phyloP scores from a whole-genome alignment of 2,888 invertebrate species.

The Andricus curvator region DNA sequence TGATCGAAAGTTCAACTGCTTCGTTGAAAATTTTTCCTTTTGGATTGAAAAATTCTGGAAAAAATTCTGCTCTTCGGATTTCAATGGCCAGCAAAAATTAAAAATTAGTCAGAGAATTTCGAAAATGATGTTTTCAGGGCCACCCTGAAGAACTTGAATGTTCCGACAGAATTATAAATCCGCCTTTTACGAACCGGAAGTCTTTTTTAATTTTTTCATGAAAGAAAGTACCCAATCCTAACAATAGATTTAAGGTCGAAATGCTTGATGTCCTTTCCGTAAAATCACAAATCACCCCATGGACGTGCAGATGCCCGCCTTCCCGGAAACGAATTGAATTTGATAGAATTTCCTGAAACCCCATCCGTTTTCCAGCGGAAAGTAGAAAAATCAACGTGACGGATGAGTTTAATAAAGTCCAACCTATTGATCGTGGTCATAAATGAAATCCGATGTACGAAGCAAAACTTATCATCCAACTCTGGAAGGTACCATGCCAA shows the following conservation, averaged over 20 bases:
- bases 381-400: slow-evolving; percentile 29
- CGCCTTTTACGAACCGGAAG: not conserved
- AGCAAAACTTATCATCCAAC: slow-evolving; percentile 30
- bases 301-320: not conserved
- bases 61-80: no score
- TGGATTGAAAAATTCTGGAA: no score
- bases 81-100: no score
- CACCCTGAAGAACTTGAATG: no score
- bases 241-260: slow-evolving; percentile 22
- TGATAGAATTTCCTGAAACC: slow-evolving; percentile 23
- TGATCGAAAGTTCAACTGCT: no score
- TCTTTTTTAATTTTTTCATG: not conserved
- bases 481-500: not conserved
- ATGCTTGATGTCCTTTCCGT: not conserved
- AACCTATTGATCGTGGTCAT: slow-evolving; percentile 32
- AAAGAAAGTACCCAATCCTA: not conserved
- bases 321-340: slow-evolving; percentile 13
- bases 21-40: no score
- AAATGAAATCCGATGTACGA: slow-evolving; percentile 42
- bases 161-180: no score
- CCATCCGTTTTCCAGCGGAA: not conserved
- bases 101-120: no score
- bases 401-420: slow-evolving; percentile 38
- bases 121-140: no score
- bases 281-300: slow-evolving; percentile 22